phyloP scores from a whole-genome alignment of 2,113 vertebrate species.

The Elephas maximus region DNA sequence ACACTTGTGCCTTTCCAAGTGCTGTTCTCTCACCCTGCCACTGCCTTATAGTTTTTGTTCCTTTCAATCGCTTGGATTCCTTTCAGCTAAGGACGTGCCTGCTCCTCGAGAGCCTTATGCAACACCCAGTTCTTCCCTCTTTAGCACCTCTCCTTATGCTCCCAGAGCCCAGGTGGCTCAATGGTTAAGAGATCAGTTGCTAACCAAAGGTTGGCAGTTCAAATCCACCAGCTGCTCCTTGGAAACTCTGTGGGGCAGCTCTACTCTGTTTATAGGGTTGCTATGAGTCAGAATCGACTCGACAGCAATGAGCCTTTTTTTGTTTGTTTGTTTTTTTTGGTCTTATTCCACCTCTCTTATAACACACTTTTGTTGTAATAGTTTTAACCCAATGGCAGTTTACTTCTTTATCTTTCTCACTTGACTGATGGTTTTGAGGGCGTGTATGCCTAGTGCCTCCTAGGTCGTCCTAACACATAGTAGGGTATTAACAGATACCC shows the following conservation, averaged over 20 bases:
- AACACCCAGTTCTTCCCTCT: background rate
- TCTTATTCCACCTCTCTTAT: background rate
- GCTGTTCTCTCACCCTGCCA: background rate
- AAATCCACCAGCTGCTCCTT: too few relatives aligned
- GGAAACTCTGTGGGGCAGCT: too few relatives aligned
- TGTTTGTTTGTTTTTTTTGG: too few relatives aligned
- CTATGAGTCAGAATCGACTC: too few relatives aligned
- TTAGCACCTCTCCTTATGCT: background rate
- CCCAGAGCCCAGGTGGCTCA: too few relatives aligned
- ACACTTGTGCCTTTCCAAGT: background rate
- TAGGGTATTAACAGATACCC: background rate
- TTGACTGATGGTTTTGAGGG: background rate
- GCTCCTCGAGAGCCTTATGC: background rate
- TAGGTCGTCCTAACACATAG: background rate
- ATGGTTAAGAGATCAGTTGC: too few relatives aligned
- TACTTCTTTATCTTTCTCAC: slow-evolving; percentile 12
- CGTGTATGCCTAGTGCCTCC: background rate
- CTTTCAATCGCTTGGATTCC: background rate
- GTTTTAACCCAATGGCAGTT: background rate
- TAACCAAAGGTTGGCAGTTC: too few relatives aligned
- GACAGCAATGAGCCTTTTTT: too few relatives aligned
- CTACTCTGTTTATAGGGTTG: too few relatives aligned
- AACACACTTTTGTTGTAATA: background rate
- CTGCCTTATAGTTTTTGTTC: background rate
- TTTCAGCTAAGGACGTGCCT: background rate